Conservation (phyloP, 2,113 vertebrate genomes). For the Dendropsophus ebraccatus region DNA sequence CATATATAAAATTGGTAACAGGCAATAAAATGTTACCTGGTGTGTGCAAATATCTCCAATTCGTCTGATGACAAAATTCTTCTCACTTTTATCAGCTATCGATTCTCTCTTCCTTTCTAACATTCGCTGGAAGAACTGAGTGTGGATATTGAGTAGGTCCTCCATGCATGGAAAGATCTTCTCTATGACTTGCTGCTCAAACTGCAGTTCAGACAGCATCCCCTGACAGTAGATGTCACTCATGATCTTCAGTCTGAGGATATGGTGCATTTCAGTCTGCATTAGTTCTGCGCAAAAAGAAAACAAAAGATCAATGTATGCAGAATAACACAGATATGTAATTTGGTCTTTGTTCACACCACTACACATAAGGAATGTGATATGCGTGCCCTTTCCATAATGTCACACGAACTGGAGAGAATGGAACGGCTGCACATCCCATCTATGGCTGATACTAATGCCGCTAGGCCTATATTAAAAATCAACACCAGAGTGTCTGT, state of each 20-base stretch:
- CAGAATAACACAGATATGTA: too few relatives aligned
- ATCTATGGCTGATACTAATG: too few relatives aligned
- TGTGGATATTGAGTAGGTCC: constrained; percentile 89
- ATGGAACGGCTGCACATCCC: too few relatives aligned
- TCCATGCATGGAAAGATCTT: constrained; percentile 91
- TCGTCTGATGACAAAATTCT: constrained; percentile 82
- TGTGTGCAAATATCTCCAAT: constrained; percentile 89
- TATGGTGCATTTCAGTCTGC: constrained; percentile 96
- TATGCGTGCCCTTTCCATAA: too few relatives aligned
- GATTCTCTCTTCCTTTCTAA: constrained; percentile 91
- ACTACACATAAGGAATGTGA: too few relatives aligned
- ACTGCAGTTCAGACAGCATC: constrained; percentile 85
- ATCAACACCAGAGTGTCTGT: too few relatives aligned
- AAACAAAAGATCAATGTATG: background rate
- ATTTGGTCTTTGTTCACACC: too few relatives aligned
- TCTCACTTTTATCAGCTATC: constrained; percentile 73
- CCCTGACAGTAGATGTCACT: constrained; percentile 91
- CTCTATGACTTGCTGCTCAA: constrained; percentile 83
- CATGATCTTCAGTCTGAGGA: constrained; percentile 96
- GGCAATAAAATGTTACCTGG: constrained; percentile 81
- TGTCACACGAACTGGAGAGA: too few relatives aligned
- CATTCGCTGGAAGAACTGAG: constrained; percentile 85
- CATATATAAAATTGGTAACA: background rate
- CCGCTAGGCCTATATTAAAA: too few relatives aligned
- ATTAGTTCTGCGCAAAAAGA: constrained; percentile 81